phyloP scores from a whole-genome alignment of 2,888 invertebrate genomes.

The Ophion ellenae region DNA sequence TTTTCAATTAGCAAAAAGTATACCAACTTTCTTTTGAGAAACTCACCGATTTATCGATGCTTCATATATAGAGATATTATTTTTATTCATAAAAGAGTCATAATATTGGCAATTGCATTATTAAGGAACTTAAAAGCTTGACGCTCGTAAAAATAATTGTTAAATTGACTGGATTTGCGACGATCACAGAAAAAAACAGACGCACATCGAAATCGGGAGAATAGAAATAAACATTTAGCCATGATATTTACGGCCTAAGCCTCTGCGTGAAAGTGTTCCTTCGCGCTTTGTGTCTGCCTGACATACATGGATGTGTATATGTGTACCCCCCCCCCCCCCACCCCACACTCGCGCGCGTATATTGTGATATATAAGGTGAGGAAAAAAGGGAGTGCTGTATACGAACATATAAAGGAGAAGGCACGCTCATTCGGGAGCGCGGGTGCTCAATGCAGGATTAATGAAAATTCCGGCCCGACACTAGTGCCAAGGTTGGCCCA shows the following conservation, averaged over 20 bases:
- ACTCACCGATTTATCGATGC: no score
- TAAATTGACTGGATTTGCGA: conserved; percentile 1
- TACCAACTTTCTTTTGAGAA: no score
- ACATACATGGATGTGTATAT: conserved; percentile 9
- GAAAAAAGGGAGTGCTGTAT: conserved; percentile 45
- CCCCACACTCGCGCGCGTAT: background rate
- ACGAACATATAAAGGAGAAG: conserved; percentile 29
- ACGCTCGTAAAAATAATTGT: no score
- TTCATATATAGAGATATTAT: background rate
- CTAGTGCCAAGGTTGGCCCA: no score
- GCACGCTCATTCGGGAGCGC: conserved; percentile 39
- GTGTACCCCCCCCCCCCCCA: no score
- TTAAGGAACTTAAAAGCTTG: background rate
- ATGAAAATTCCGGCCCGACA: background rate
- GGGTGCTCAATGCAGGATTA: conserved; percentile 9
- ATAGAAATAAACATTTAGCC: conserved; percentile 77
- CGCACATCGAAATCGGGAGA: conserved; percentile 46
- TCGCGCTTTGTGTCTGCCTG: conserved; percentile 47
- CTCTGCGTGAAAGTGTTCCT: conserved; percentile 80
- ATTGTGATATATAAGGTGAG: conserved; percentile 1
- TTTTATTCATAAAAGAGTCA: background rate
- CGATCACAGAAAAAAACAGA: background rate
- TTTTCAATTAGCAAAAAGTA: no score
- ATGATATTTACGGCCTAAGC: conserved; percentile 81
- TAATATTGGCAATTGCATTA: background rate